Conservation (phyloP, 2,888 invertebrate species). For the Polydrusus cervinus region DNA sequence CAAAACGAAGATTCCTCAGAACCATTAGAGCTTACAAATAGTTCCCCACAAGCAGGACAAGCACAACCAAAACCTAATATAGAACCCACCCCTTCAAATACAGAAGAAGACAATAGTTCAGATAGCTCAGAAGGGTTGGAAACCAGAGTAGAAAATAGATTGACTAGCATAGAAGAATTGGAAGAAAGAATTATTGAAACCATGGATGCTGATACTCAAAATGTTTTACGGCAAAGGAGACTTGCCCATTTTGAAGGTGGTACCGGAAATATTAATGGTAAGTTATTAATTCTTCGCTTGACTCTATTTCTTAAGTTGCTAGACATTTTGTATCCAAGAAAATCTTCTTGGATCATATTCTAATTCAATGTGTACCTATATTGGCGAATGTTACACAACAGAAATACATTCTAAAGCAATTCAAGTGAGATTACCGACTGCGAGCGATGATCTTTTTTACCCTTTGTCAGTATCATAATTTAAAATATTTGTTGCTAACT, state of each 20-base stretch:
- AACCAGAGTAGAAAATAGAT: neutral
- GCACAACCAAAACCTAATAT: slow-evolving; percentile 18
- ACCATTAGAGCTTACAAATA: slow-evolving; percentile 16
- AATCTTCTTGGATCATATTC: too few species aligned
- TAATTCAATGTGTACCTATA: too few species aligned
- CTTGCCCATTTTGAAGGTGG: slow-evolving; percentile 40
- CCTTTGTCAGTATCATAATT: too few species aligned
- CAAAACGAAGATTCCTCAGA: slow-evolving; percentile 34
- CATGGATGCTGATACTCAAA: slow-evolving; percentile 74
- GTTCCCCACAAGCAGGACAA: slow-evolving; percentile 18
- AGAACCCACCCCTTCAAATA: slow-evolving; percentile 14
- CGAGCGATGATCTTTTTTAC: too few species aligned
- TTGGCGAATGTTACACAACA: too few species aligned
- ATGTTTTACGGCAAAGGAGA: slow-evolving; percentile 68
- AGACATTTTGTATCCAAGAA: too few species aligned
- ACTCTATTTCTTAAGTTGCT: too few species aligned
- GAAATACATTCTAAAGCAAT: too few species aligned
- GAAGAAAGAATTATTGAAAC: slow-evolving; percentile 73
- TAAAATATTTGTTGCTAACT: too few species aligned
- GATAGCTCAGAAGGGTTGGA: slow-evolving; percentile 32
- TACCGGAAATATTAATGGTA: slow-evolving; percentile 15
- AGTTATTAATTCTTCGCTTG: neutral
- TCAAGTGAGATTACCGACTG: too few species aligned
- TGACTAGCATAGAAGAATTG: slow-evolving; percentile 11
- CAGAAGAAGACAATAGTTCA: slow-evolving; percentile 22